Evolutionary conservation across 2,113 vertebrate genomes (phyloP).

Genomic region (Cynopterus brachyotis): DNA sequence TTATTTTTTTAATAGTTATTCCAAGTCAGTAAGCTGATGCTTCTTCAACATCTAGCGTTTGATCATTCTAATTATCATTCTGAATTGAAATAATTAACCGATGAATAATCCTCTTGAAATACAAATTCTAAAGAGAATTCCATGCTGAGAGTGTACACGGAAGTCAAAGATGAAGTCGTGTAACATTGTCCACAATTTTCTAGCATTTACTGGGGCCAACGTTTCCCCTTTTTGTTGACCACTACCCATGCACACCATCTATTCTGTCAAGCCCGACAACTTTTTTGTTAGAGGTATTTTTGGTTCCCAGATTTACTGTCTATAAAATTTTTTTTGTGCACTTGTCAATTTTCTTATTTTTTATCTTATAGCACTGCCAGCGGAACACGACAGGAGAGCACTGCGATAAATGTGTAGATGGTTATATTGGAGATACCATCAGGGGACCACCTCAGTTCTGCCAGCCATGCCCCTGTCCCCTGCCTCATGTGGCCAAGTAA

Average conservation of each 20-base stretch:
- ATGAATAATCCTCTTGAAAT: background rate
- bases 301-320: background rate
- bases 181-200: background rate
- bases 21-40: background rate
- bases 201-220: background rate
- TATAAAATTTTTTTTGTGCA: conserved; percentile 6
- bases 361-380: conserved; percentile 88
- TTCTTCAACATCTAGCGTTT: background rate
- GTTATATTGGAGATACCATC: conserved; percentile 85
- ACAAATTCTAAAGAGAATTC: background rate
- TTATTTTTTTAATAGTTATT: background rate
- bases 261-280: background rate
- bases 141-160: background rate
- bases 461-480: conserved; percentile 92
- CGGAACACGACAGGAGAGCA: conserved; percentile 92
- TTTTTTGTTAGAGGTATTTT: background rate
- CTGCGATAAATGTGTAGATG: conserved; percentile 92
- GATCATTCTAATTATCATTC: background rate
- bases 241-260: background rate
- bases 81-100: background rate
- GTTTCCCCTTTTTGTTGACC: background rate
- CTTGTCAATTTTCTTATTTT: conserved; percentile 13
- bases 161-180: background rate
- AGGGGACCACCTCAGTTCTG: conserved; percentile 83
- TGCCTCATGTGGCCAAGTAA: conserved; percentile 91